Evolutionary conservation across 2,888 invertebrate species (phyloP).

Genomic region (Blomia tropicalis): DNA sequence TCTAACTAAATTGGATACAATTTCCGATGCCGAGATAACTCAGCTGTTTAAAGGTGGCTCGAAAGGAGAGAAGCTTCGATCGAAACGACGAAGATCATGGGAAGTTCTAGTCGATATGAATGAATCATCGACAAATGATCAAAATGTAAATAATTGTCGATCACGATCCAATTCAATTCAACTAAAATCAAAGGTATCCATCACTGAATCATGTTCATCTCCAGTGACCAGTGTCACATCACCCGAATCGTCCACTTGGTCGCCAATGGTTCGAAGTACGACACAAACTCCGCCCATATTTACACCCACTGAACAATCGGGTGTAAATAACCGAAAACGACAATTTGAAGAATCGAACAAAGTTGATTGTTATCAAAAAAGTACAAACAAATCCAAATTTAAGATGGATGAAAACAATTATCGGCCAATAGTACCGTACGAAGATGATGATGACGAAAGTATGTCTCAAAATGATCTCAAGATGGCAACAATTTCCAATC

Average conservation of each 20-base stretch:
- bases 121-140: no score
- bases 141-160: background rate
- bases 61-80: background rate
- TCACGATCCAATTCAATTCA: background rate
- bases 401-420: background rate
- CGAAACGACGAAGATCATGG: background rate
- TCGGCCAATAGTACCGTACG: background rate
- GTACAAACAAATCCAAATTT: background rate
- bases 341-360: background rate
- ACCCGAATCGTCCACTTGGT: background rate
- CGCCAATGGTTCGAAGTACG: background rate
- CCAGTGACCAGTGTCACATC: background rate
- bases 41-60: no score
- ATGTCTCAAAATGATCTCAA: background rate
- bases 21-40: background rate
- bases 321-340: background rate
- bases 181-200: background rate
- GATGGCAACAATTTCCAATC: background rate
- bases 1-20: background rate
- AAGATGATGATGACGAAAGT: background rate
- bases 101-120: background rate
- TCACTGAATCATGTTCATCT: background rate
- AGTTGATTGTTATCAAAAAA: background rate
- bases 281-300: background rate
- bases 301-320: background rate